Evolutionary conservation across 2,888 invertebrate genomes (phyloP).

Genomic region (Epinotia nisella): DNA sequence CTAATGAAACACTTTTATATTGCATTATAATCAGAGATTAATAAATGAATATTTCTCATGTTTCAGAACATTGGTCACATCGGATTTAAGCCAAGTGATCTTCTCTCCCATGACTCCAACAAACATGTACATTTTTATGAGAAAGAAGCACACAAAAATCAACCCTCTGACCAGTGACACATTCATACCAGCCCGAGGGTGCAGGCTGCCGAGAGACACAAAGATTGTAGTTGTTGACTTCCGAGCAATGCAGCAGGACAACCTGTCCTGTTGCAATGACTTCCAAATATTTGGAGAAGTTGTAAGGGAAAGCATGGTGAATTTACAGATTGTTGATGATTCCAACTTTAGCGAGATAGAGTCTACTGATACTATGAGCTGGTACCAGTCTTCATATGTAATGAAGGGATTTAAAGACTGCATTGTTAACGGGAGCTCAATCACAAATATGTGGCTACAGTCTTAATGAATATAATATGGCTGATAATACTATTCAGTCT

Average conservation of each 20-base stretch:
- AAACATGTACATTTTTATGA: slow-evolving; percentile 80
- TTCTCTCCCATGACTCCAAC: slow-evolving; percentile 73
- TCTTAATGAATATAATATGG: slow-evolving; percentile 47
- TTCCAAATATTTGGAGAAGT: slow-evolving; percentile 75
- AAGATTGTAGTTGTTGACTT: slow-evolving; percentile 73
- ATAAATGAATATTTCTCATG: slow-evolving; percentile 28
- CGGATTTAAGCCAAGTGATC: slow-evolving; percentile 73
- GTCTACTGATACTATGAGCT: slow-evolving; percentile 65
- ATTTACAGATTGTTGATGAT: slow-evolving; percentile 52
- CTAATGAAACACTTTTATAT: not conserved
- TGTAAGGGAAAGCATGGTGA: slow-evolving; percentile 54
- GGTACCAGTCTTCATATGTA: slow-evolving; percentile 83
- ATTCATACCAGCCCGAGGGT: slow-evolving; percentile 69
- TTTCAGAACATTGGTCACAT: slow-evolving; percentile 79
- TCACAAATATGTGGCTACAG: slow-evolving; percentile 79
- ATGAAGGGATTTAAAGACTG: slow-evolving; percentile 86
- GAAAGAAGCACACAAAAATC: slow-evolving; percentile 61
- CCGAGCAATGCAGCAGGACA: slow-evolving; percentile 57
- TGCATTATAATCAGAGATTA: not conserved
- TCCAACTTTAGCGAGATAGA: slow-evolving; percentile 68
- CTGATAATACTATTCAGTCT: not conserved
- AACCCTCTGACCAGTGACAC: slow-evolving; percentile 64
- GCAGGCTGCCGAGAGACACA: slow-evolving; percentile 68
- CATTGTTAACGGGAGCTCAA: slow-evolving; percentile 81
- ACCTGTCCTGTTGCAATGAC: slow-evolving; percentile 71